Evolutionary conservation across 1,140 invertebrate species (phyloP).

Genomic region (Venustaconcha ellipsiformis): DNA sequence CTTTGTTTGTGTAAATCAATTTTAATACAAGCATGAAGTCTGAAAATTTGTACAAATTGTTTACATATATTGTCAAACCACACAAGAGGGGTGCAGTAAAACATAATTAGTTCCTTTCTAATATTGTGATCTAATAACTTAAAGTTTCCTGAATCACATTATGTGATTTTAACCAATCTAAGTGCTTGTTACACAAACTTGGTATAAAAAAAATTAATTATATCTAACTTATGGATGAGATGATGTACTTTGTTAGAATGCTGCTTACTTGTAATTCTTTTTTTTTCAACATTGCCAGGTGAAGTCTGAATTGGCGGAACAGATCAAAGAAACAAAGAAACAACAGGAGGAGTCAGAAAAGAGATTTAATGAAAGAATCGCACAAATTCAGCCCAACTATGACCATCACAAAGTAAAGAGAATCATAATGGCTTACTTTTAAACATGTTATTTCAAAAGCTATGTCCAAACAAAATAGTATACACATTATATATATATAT

Average conservation of each 20-base stretch:
- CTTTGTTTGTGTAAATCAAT: too few species aligned
- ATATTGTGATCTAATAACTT: too few species aligned
- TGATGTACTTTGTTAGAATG: background rate
- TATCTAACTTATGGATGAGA: background rate
- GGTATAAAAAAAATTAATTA: background rate
- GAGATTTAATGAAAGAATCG: conserved; percentile 44
- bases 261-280: background rate
- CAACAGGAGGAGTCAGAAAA: conserved; percentile 49
- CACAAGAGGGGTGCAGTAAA: too few species aligned
- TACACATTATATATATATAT: too few species aligned
- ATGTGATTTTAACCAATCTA: too few species aligned
- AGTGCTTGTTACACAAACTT: too few species aligned
- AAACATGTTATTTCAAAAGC: too few species aligned
- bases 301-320: conserved; percentile 38
- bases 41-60: background rate
- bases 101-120: too few species aligned
- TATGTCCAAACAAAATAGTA: too few species aligned
- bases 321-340: conserved; percentile 47
- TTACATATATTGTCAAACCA: background rate
- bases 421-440: background rate
- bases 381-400: conserved; percentile 49
- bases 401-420: conserved; percentile 45
- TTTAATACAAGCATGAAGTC: background rate
- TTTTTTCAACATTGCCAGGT: conserved; percentile 37
- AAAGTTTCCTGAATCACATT: too few species aligned